phyloP scores from a whole-genome alignment of 2,113 vertebrate species.

The Brachionichthys hirsutus region DNA sequence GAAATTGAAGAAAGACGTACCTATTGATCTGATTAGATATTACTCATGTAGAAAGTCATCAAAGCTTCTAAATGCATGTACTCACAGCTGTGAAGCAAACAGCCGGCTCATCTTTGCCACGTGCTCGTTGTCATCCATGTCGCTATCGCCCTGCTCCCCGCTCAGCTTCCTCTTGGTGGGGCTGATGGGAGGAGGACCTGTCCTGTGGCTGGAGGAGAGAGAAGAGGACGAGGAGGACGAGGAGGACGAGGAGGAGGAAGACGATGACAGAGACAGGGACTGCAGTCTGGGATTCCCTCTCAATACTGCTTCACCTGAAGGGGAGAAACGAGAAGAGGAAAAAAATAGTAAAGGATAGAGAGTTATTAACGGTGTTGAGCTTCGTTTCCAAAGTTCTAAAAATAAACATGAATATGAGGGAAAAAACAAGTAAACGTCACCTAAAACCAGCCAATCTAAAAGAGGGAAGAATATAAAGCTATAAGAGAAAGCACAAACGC shows the following conservation, averaged over 20 bases:
- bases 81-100: constrained; percentile 91
- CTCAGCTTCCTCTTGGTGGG: constrained; percentile 94
- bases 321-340: not conserved
- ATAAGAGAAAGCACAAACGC: too few relatives aligned
- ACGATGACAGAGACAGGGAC: constrained; percentile 85
- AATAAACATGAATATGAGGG: not conserved
- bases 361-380: not conserved
- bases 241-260: constrained; percentile 68
- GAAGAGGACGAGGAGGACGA: constrained; percentile 67
- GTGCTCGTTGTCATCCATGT: constrained; percentile 90
- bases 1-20: too few relatives aligned
- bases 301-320: constrained; percentile 90
- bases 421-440: not conserved
- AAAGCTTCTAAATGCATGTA: constrained; percentile 31
- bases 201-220: constrained; percentile 87
- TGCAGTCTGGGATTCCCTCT: constrained; percentile 93
- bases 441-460: not conserved
- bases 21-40: too few relatives aligned
- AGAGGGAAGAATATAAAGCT: too few relatives aligned
- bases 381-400: not conserved
- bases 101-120: constrained; percentile 94
- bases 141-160: constrained; percentile 87
- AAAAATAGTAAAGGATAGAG: not conserved
- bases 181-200: constrained; percentile 95
- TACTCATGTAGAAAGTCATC: too few relatives aligned